These are phyloP conservation scores for Diloba caeruleocephala DNA, from an alignment of 2,888 invertebrate genomes.

Conservation along the genomic window DNA sequence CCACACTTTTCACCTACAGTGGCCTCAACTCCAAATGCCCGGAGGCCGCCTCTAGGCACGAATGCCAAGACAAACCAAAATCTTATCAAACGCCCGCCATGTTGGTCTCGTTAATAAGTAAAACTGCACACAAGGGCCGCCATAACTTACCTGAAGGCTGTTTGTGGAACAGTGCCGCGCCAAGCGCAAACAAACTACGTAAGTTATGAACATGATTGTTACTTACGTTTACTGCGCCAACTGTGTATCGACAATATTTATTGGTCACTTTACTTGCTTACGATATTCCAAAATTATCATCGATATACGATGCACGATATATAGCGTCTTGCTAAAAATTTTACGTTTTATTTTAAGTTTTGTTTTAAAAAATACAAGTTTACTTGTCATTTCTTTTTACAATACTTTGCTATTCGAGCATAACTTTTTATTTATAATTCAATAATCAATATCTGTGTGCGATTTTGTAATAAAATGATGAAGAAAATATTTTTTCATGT, in stretches of 20 bases:
- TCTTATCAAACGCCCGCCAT: slow-evolving; percentile 86
- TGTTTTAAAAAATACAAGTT: no score
- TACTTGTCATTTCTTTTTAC: no score
- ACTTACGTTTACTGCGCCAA: slow-evolving; percentile 56
- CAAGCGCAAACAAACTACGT: slow-evolving; percentile 74
- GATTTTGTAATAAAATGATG: no score
- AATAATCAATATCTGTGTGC: no score
- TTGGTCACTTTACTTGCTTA: slow-evolving; percentile 22
- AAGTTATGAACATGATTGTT: slow-evolving; percentile 69
- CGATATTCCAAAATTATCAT: no score
- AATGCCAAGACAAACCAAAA: slow-evolving; percentile 87
- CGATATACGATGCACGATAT: no score
- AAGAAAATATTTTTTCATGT: no score
- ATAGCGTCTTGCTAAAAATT: no score
- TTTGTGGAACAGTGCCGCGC: slow-evolving; percentile 78
- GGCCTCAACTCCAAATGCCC: slow-evolving; percentile 82
- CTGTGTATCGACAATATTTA: slow-evolving; percentile 31
- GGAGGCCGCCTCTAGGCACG: slow-evolving; percentile 82
- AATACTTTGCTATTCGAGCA: no score
- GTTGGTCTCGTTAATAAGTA: slow-evolving; percentile 87
- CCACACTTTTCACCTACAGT: slow-evolving; percentile 51
- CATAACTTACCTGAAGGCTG: slow-evolving; percentile 82
- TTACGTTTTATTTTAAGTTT: no score
- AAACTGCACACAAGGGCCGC: slow-evolving; percentile 84
- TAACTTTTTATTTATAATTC: no score